Evolutionary conservation across 2,797 vertebrate genomes (phyloP).

Genomic region (Simalia tracyae): DNA sequence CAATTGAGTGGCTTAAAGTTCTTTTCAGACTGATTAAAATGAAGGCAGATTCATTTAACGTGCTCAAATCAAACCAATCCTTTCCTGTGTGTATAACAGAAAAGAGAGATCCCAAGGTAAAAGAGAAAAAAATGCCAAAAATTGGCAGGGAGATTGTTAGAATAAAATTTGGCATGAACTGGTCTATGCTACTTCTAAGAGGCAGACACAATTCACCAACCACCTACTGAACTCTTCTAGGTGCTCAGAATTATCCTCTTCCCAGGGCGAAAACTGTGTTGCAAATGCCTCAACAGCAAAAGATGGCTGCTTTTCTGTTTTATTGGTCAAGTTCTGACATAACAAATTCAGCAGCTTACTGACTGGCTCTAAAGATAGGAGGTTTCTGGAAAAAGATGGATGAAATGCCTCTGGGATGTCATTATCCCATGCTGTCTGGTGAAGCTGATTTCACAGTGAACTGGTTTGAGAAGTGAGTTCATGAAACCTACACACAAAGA

Average conservation of each 20-base stretch:
- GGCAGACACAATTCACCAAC: background rate
- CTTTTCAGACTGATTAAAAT: background rate
- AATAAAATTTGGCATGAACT: background rate
- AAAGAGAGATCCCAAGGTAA: background rate
- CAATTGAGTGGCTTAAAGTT: background rate
- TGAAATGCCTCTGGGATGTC: conserved; percentile 27
- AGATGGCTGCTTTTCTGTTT: background rate
- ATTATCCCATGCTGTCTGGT: conserved; percentile 31
- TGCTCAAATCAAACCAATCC: background rate
- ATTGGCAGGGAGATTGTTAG: background rate
- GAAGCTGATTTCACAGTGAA: conserved; percentile 22
- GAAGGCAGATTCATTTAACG: background rate
- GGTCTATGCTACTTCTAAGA: background rate
- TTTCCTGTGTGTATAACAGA: background rate
- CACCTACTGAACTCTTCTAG: background rate
- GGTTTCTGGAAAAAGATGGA: background rate
- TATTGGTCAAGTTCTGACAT: background rate
- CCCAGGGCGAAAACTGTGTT: background rate
- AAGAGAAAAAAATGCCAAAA: background rate
- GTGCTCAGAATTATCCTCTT: background rate
- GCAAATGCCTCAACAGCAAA: background rate
- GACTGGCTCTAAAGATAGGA: conserved; percentile 35
- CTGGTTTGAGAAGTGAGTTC: conserved; percentile 32
- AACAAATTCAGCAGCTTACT: conserved; percentile 56
- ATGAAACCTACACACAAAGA: conserved; percentile 41